These are phyloP conservation scores for Rafetus swinhoei DNA, from an alignment of 2,113 vertebrate genomes.

Conservation along the genomic window DNA sequence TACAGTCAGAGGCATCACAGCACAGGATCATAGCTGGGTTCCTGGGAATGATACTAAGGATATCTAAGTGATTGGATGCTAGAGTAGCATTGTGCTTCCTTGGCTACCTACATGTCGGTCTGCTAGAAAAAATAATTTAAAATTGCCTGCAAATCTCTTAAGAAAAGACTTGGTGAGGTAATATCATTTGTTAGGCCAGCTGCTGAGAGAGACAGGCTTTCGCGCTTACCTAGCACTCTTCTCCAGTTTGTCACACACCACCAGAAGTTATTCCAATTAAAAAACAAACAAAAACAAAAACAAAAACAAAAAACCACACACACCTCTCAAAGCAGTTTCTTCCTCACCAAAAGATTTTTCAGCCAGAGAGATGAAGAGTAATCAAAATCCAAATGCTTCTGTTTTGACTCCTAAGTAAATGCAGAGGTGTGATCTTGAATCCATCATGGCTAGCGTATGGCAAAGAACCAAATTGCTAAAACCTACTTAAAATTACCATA, in stretches of 20 bases:
- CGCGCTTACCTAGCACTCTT: not conserved
- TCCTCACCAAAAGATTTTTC: not conserved
- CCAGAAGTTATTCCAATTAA: not conserved
- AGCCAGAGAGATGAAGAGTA: not conserved
- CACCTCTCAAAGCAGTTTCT: not conserved
- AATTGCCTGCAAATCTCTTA: not conserved
- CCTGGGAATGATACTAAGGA: not conserved
- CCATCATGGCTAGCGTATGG: not conserved
- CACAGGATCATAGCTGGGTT: not conserved
- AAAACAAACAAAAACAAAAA: too few species aligned
- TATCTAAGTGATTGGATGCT: not conserved
- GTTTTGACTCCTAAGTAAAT: slow-evolving; percentile 5
- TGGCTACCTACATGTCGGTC: not conserved
- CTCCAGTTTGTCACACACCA: not conserved
- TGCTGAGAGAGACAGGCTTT: not conserved
- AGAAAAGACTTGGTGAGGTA: not conserved
- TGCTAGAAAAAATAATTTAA: not conserved
- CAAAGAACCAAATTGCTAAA: not conserved
- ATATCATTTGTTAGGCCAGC: not conserved
- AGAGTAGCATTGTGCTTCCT: not conserved
- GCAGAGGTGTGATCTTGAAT: not conserved
- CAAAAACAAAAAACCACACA: not conserved
- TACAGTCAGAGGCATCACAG: not conserved
- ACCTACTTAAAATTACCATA: not conserved
- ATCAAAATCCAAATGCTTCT: not conserved